Conservation (phyloP, 2,797 vertebrate species). For the Muraenolepis orangiensis region DNA sequence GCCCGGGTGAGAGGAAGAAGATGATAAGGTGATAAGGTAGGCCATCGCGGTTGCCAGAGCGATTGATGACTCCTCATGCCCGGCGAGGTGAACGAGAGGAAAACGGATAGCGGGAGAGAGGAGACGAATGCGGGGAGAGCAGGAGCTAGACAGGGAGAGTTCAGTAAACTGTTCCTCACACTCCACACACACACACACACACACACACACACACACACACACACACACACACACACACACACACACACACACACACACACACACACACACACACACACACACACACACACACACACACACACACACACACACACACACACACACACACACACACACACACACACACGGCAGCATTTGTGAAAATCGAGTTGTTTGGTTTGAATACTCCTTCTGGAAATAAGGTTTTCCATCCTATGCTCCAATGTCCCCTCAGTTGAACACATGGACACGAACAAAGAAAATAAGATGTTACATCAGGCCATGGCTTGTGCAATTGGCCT, state of each 20-base stretch:
- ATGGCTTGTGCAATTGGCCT: constrained; percentile 40
- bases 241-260: too few species aligned
- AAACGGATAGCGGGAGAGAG: constrained; percentile 27
- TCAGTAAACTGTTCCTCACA: constrained; percentile 5
- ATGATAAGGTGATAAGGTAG: constrained; percentile 61
- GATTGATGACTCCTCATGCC: constrained; percentile 55
- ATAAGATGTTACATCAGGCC: constrained; percentile 45
- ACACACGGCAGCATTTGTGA: neutral
- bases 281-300: neutral
- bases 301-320: too few species aligned
- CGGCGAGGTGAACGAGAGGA: constrained; percentile 32
- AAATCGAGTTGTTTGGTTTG: neutral
- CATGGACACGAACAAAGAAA: constrained; percentile 8
- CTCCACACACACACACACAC: neutral
- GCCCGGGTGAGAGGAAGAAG: constrained; percentile 43
- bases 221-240: too few species aligned
- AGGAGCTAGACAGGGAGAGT: constrained; percentile 10
- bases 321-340: neutral
- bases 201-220: too few species aligned
- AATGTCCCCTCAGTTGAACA: neutral
- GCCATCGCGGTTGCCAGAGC: constrained; percentile 38
- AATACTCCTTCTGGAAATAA: neutral
- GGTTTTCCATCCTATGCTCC: neutral
- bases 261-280: neutral
- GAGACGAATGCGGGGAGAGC: constrained; percentile 28